These are phyloP conservation scores for Nothocercus nigrocapillus DNA, from an alignment of 2,113 vertebrate genomes.

Conservation along the genomic window DNA sequence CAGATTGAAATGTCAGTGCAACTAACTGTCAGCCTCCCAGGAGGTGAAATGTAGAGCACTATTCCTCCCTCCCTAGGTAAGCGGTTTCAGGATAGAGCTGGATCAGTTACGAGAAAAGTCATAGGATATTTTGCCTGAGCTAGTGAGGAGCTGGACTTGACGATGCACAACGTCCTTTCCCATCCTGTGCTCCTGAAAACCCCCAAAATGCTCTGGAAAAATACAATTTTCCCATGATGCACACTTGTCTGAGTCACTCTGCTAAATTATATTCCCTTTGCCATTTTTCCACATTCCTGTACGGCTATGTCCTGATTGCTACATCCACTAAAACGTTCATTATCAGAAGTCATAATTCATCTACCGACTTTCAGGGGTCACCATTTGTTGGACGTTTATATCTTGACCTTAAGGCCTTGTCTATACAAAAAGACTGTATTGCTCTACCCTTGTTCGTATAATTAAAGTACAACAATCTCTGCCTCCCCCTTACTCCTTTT, in stretches of 20 bases:
- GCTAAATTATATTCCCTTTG: neutral
- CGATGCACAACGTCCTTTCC: neutral
- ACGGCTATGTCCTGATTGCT: neutral
- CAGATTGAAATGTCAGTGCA: slow-evolving; percentile 3
- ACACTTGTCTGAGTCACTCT: neutral
- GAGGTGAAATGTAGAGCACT: neutral
- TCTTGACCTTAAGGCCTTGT: neutral
- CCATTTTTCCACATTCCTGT: neutral
- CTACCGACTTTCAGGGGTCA: neutral
- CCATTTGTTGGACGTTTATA: neutral
- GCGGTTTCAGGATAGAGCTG: neutral
- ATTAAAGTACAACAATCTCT: neutral
- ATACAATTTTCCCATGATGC: neutral
- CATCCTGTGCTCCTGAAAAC: neutral
- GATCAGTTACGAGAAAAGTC: neutral
- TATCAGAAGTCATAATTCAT: neutral
- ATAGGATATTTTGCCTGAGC: neutral
- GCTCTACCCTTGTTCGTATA: neutral
- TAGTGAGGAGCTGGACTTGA: neutral
- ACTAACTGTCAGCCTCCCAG: neutral
- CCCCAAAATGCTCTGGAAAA: slow-evolving; percentile 5
- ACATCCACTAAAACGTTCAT: neutral
- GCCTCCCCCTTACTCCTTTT: neutral
- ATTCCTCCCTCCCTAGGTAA: slow-evolving; percentile 14
- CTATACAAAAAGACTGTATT: neutral